phyloP scores from a whole-genome alignment of 2,888 invertebrate genomes.

The Branchipolynoe longqiensis region DNA sequence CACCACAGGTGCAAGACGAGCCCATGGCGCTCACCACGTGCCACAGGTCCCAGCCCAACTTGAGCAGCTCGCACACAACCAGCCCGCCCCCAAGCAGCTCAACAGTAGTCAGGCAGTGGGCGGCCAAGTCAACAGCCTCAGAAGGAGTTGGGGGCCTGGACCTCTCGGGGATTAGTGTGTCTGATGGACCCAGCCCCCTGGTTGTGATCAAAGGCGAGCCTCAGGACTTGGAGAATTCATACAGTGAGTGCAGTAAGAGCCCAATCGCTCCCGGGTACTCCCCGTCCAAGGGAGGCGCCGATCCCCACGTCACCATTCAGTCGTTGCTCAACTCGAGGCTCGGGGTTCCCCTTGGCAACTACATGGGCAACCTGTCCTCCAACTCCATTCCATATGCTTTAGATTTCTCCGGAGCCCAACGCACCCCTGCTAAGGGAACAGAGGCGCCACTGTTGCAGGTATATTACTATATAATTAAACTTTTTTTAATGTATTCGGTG shows the following conservation, averaged over 20 bases:
- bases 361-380: neutral
- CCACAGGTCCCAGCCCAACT: neutral
- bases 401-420: slow-evolving; percentile 26
- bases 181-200: slow-evolving; percentile 32
- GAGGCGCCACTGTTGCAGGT: slow-evolving; percentile 38
- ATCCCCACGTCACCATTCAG: slow-evolving; percentile 41
- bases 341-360: slow-evolving; percentile 3
- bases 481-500: neutral
- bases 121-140: neutral
- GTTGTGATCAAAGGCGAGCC: slow-evolving; percentile 49
- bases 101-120: neutral
- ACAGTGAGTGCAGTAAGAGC: neutral
- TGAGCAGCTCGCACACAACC: neutral
- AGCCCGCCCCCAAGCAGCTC: neutral
- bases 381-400: slow-evolving; percentile 36
- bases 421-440: slow-evolving; percentile 27
- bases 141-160: neutral
- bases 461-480: neutral
- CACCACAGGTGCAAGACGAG: slow-evolving; percentile 6
- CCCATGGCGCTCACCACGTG: slow-evolving; percentile 46
- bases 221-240: neutral
- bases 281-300: neutral
- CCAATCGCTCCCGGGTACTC: too few relatives aligned
- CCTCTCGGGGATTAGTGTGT: slow-evolving; percentile 12
- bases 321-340: slow-evolving; percentile 37